Base-by-base conservation (phyloP, 2,113 vertebrate genomes). In the Sinocyclocheilus rhinocerous region DNA sequence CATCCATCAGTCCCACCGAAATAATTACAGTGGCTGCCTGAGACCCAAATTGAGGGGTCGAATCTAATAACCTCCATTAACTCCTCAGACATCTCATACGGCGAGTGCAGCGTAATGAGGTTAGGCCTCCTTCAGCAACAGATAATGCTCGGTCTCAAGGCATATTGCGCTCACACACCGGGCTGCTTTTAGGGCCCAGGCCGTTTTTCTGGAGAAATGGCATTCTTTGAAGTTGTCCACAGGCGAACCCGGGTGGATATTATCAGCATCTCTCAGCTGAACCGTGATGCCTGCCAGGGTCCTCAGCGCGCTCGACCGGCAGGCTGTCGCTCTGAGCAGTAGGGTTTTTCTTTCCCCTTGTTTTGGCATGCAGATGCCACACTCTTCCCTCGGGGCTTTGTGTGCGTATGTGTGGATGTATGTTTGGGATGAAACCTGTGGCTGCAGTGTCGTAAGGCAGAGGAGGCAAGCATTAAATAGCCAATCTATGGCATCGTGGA, bases 311-410 rank as follows among this genome's bases (percentile, higher is more conserved):
- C 83, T 52, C 11, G 92, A 90, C 87, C 91, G 91, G 92, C 84
- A 76, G 57, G 57, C 70, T 67, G 77, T 76, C 77, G 70, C 83
- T 67, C 57, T 55, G 77, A 81, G 80, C 84, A 36, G 65, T 59
- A 70, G 76, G 81, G 55, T 59, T 76, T 91, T 92, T 90, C 90
- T 90, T 69, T 90, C 91, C 91, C 91, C 91, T 24, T 84, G 88
- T 92, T 88, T 94, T 95, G 93, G 93, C 93, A 93, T 33, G 93
- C 95, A 95, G 94, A 94, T 95, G 95, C 94, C 93, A 94, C 90
- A 87, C 89, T 81, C 89, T 90, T 89, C 91, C 91, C 88, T 76
- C 6, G 12, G 59, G 85, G 81, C 52, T 86, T 83, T 73, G 77
- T 76, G 83, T 90, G 89, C 84, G 86, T 83, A 86, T 86, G 89